Evolutionary conservation across 2,888 invertebrate species (phyloP), one percentile per base, ranked within the genome.

Genomic region (Orthonychiurus folsomi): DNA sequence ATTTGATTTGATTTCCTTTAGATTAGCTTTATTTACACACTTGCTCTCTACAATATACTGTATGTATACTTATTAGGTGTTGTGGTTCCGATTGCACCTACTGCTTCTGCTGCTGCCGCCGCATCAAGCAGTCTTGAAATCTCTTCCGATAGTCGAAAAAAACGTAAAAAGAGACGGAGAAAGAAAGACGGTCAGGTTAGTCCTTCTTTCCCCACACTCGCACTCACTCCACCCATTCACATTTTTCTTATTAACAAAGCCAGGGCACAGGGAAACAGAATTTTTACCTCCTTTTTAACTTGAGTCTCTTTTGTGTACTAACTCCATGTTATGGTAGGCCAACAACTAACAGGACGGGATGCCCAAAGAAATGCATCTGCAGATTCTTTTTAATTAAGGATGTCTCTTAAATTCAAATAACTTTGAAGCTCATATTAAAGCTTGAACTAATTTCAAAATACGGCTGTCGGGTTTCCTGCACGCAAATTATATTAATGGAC

Each of bases 101-200:
- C 61, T 63, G 69, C 66, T 63, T 64, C 64, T 66, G 59, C 66
- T 59, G 50, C 66, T 50, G 64, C 57, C 28, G 56, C 64, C 24
- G 62, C 62, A 37, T 37, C 50, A 25, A 54, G 56, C 57, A 65
- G 57, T 55, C 59, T 61, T 61, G 62, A 65, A 52, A 68, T 62
- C 61, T 63, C 67, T 59, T 57, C 67, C 52, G 63, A 61, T 69
- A 69, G 67, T 69, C 67, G 66, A 65, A 69, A 69, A 69, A 68
- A 68, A 61, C 69, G 69, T 69, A 69, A 69, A 69, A 68, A 68
- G 66, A 66, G 65, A 66, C 69, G 67, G 59, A 69, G 66, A 67
- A 67, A 67, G 62, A 66, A 67, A 66, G 67, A 66, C 60, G 67
- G 65, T 61, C 69, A 69, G 69, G 69, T 68, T 63, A 68, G 67